These are phyloP conservation scores for Hylaeus volcanicus DNA, from an alignment of 1,140 invertebrate species.

Conservation along the genomic window DNA sequence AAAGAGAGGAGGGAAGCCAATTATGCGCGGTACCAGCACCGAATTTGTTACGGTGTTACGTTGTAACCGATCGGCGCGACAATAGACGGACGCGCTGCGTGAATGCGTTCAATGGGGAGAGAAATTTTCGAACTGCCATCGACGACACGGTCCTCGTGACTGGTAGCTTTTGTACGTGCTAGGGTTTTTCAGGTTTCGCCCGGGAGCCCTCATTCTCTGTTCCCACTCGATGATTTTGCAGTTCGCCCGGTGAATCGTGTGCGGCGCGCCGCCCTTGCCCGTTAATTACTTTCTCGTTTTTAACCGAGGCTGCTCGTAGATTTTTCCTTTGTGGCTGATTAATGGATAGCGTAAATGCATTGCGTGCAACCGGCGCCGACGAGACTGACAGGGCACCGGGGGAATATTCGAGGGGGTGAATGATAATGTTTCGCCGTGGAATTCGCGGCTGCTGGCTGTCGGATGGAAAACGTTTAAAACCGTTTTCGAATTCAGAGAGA, in stretches of 20 bases:
- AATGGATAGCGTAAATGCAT: constrained; percentile 29
- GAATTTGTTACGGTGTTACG: constrained; percentile 57
- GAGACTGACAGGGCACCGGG: constrained; percentile 4
- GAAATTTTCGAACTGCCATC: constrained; percentile 52
- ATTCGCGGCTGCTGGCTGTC: neutral
- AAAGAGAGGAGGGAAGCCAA: constrained; percentile 58
- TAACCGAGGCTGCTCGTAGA: constrained; percentile 1
- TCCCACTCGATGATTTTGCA: constrained; percentile 22
- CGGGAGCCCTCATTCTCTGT: neutral
- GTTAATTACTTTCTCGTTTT: constrained; percentile 49
- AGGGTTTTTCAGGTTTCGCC: constrained; percentile 7
- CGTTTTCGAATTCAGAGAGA: neutral
- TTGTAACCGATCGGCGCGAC: constrained; percentile 47
- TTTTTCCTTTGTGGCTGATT: constrained; percentile 41
- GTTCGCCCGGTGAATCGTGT: neutral
- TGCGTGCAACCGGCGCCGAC: constrained; percentile 11
- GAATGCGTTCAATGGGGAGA: constrained; percentile 27
- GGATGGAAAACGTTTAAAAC: neutral
- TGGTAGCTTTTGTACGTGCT: constrained; percentile 26
- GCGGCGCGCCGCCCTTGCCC: neutral
- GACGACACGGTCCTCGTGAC: neutral
- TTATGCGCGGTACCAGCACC: constrained; percentile 53
- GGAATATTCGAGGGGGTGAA: neutral
- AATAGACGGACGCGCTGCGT: constrained; percentile 18
- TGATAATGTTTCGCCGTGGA: neutral